A percentile compares a stretch with the other conserved stretches of the same genome.
Conservation (phyloP, 2,113 vertebrate species). For the Charadrius vociferus region DNA sequence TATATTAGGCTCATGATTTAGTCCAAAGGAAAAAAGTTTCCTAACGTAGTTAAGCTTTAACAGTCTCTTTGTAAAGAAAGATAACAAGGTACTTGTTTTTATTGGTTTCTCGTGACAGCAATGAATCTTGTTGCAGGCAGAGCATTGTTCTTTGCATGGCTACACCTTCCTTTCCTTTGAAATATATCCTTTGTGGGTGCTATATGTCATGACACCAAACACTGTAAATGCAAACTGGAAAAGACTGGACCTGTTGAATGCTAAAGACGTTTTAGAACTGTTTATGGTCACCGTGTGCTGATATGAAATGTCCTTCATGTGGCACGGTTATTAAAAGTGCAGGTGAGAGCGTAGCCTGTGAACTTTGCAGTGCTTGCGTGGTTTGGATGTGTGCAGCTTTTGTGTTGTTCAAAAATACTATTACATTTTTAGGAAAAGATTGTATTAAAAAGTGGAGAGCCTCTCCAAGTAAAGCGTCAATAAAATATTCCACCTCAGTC, state of each 20-base stretch:
- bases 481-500: constrained; percentile 26
- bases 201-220: not conserved
- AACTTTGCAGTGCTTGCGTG: not conserved
- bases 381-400: not conserved
- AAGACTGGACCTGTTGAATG: not conserved
- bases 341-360: not conserved
- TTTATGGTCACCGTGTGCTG: constrained; percentile 19
- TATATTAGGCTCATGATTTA: constrained; percentile 3
- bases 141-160: constrained; percentile 26
- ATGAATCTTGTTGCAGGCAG: not conserved
- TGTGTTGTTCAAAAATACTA: not conserved
- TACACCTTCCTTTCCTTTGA: constrained; percentile 33
- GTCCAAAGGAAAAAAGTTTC: constrained; percentile 61
- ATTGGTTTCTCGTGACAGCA: not conserved
- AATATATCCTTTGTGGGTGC: not conserved
- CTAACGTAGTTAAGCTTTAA: constrained; percentile 62
- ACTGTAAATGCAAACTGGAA: constrained; percentile 4
- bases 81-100: constrained; percentile 44
- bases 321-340: not conserved
- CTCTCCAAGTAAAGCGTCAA: constrained; percentile 8
- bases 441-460: not conserved
- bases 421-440: not conserved
- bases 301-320: constrained; percentile 24
- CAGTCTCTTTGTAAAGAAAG: constrained; percentile 31
- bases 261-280: not conserved